phyloP scores from a whole-genome alignment of 2,113 vertebrate genomes.

The Melanostigma gelatinosum region DNA sequence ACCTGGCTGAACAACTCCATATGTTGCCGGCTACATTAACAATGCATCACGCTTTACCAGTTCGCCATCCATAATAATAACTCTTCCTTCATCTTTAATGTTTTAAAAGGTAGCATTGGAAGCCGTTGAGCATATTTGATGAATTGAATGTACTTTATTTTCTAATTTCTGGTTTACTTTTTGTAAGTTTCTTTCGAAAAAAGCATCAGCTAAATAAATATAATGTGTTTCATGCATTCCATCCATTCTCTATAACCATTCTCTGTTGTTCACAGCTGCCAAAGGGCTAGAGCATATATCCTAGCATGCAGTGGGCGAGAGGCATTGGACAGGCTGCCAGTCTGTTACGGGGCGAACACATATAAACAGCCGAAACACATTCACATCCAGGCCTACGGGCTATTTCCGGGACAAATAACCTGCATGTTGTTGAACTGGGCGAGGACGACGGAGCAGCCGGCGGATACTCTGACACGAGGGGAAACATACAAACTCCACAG shows the following conservation, averaged over 20 bases:
- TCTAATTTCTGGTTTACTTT: not conserved
- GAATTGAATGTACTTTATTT: not conserved
- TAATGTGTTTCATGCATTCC: not conserved
- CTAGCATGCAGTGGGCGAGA: conserved; percentile 20
- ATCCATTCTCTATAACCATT: not conserved
- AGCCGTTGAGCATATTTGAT: not conserved
- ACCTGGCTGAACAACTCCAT: conserved; percentile 1
- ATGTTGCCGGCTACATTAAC: not conserved
- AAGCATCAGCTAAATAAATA: not conserved
- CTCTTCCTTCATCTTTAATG: not conserved
- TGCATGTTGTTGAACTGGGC: conserved; percentile 4
- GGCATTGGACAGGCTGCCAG: not conserved
- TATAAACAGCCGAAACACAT: conserved; percentile 3
- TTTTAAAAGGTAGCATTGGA: not conserved
- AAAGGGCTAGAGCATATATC: not conserved
- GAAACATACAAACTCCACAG: conserved; percentile 10
- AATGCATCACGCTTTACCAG: not conserved
- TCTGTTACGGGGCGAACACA: not conserved
- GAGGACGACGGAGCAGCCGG: not conserved
- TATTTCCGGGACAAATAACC: conserved; percentile 10
- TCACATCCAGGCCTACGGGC: conserved; percentile 12
- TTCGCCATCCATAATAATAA: not conserved
- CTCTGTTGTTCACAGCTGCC: not conserved
- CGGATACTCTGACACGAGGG: conserved; percentile 3
- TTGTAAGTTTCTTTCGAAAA: not conserved